phyloP scores from a whole-genome alignment of 2,113 vertebrate species.

The Brachirus orientalis region DNA sequence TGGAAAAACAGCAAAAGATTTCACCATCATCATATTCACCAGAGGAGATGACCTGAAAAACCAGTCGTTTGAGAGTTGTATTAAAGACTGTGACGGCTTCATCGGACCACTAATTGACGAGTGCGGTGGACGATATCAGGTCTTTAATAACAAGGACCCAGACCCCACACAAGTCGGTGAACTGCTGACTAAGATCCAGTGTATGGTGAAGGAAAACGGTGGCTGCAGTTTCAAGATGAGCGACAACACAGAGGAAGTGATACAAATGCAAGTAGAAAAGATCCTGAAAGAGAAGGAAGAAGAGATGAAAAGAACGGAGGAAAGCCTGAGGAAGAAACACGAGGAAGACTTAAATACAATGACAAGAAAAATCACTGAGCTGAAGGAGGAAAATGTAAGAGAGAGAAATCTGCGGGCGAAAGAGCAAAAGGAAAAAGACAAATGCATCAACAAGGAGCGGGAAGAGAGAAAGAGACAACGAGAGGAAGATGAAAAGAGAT shows the following conservation, averaged over 20 bases:
- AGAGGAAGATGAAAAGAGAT: not conserved
- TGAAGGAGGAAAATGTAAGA: not conserved
- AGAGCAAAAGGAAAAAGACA: not conserved
- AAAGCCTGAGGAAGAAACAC: not conserved
- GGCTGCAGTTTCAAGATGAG: constrained; percentile 32
- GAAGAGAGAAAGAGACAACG: not conserved
- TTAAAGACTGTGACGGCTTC: not conserved
- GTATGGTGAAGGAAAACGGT: constrained; percentile 40
- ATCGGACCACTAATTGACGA: not conserved
- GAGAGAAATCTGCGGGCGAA: not conserved
- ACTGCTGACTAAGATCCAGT: constrained; percentile 22
- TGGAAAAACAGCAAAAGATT: constrained; percentile 21
- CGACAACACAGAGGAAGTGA: constrained; percentile 10
- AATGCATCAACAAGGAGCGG: not conserved
- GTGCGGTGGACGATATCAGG: constrained; percentile 35
- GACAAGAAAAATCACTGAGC: not conserved
- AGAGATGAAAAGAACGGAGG: constrained; percentile 17
- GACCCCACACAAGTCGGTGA: constrained; percentile 31
- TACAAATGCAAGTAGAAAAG: constrained; percentile 1
- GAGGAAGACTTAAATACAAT: not conserved
- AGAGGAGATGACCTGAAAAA: constrained; percentile 8
- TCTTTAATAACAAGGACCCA: constrained; percentile 12
- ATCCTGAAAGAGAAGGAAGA: constrained; percentile 27
- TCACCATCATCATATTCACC: constrained; percentile 44
- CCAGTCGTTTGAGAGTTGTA: accelerated